Evolutionary conservation across 2,113 vertebrate genomes (phyloP), one percentile per base, ranked within the genome.

Genomic region (Phainopepla nitens): DNA sequence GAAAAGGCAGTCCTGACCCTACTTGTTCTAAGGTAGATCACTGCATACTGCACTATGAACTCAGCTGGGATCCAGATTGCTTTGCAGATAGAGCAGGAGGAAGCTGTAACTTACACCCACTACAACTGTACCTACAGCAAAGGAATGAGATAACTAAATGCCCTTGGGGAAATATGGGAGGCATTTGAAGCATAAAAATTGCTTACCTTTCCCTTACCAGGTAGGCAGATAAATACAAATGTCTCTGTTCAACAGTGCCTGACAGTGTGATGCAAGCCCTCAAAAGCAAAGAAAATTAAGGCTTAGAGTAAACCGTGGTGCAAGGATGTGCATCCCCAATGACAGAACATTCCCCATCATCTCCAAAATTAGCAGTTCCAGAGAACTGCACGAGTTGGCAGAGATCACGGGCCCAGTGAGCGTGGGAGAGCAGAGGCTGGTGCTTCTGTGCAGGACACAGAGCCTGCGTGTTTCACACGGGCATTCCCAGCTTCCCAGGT

Each of bases 111-210:
- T 92, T 77, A 81, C 51, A 89, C 71, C 79, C 92, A 87, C 71
- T 88, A 20, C 45, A 50, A 61, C 25, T 50, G 27, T 88, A 92
- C 20, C 64, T 73, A 44, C 64, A 68, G 94, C 58, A 49, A 82
- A 81, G 44, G 88, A 95, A 71, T 3, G 13, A 93, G 82, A 78
- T 96, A 93, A 88, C 86, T 51, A 56, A 90, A 90, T 45, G 57
- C 82, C 96, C 88, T 82, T 78, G 65, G 80, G 88, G 92, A 96
- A 88, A 86, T 94, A 97, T 45, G 96, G 86, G 41, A 94, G 65
- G 93, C 53, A 97, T 95, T 96, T 94, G 76, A 93, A 86, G 61
- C 88, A 95, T 87, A 96, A 94, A 96, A 94, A 95, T 92, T 57
- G 82, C 90, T 96, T 88, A 92, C 92, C 90, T 93, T 95, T 92